Base-by-base conservation (phyloP, 1,140 invertebrate genomes). In the Zaprionus vittiger region DNA sequence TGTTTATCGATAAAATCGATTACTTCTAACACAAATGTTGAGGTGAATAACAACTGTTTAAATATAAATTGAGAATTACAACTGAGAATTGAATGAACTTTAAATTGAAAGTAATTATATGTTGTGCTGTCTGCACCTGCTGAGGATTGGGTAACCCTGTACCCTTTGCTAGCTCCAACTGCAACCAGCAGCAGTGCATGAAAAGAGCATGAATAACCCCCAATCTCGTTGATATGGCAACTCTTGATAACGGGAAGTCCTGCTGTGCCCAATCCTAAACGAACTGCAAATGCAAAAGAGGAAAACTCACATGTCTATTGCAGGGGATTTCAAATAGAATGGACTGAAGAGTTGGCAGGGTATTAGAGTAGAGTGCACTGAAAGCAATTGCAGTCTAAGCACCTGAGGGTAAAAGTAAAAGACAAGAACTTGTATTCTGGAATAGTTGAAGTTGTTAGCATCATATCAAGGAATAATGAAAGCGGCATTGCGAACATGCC, bases 221-320 rank as follows among this genome's bases (percentile, higher is more conserved):
- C 85, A 89, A 84, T 89, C 81, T 78, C 71, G 81, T 89, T 84
- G 84, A 81, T 83, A 81, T 84, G 81, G 85, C 83, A 89, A 90
- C 81, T 69, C 57, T 52, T 15, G 55, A 60, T 17, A 20, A n/a
- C 26, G 12, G 44, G 28, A 38, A 87, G 83, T 87, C 83, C 80
- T 59, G 57, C 80, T 34, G 3, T 34, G 26, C 20, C 66, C 65
- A 54, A 81, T 62, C 22, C 31, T 12, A 20, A 85, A 65, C 56
- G 55, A 79, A 61, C 63, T 70, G 56, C 66, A 80, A 84, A 81
- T 80, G 81, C 81, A 80, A 84, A 83, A 72, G 61, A 83, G 75
- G 67, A 73, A 73, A 75, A 57, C 67, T 56, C 81, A 75, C 54
- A 41, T 37, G 31, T 22, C 20, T 31, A 61, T 52, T 73, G 57